These are phyloP conservation scores for Prunella himalayana DNA, from an alignment of 2,113 vertebrate genomes.

Conservation along the genomic window DNA sequence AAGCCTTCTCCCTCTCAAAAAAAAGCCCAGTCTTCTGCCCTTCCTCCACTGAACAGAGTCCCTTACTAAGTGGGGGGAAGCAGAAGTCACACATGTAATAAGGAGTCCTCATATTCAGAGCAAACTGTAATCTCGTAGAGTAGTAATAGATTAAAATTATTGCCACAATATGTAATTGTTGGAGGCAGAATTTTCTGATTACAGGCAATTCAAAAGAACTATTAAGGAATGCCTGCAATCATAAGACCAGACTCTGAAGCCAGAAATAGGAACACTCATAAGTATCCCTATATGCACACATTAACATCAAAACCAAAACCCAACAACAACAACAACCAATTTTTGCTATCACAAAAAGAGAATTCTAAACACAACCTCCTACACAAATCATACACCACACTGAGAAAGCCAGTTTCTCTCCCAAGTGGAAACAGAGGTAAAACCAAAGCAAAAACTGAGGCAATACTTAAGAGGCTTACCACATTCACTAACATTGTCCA, in stretches of 20 bases:
- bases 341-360: neutral
- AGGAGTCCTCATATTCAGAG: neutral
- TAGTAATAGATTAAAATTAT: neutral
- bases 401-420: neutral
- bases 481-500: neutral
- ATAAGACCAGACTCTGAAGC: neutral
- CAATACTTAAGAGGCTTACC: neutral
- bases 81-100: neutral
- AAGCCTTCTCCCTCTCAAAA: neutral
- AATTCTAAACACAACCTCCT: neutral
- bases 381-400: neutral
- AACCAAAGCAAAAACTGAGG: neutral
- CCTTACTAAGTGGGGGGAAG: rapidly evolving
- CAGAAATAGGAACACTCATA: neutral
- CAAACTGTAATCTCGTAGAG: neutral
- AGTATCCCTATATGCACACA: neutral
- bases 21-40: neutral
- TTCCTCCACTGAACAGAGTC: neutral
- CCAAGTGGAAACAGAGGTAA: neutral
- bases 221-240: neutral
- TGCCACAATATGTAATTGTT: neutral
- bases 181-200: neutral
- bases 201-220: neutral
- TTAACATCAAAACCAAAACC: neutral
- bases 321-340: neutral